Percentiles rank a stretch among this genome's conserved stretches.
These are phyloP conservation scores for Momotus momota DNA, from an alignment of 2,797 vertebrate species.

Conservation along the genomic window DNA sequence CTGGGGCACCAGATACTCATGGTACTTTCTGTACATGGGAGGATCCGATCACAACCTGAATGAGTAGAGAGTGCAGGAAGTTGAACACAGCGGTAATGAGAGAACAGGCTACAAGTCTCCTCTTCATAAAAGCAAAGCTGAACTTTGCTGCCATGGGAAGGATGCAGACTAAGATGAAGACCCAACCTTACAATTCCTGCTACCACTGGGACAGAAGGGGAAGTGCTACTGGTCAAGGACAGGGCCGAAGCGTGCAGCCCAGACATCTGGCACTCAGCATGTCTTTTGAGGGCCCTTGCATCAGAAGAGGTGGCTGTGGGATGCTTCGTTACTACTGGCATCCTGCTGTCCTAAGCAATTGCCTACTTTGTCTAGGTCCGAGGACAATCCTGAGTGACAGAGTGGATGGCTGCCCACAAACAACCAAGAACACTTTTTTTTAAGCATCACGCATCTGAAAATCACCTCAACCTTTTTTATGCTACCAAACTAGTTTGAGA, in stretches of 20 bases:
- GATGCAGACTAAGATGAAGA: background rate
- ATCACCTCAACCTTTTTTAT: background rate
- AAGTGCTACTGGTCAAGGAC: background rate
- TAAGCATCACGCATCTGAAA: background rate
- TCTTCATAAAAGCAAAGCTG: background rate
- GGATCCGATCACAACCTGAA: background rate
- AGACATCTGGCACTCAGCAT: background rate
- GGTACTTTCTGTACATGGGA: background rate
- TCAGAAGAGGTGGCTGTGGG: background rate
- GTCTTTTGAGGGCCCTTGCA: background rate
- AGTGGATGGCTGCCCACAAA: background rate
- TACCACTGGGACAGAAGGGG: background rate
- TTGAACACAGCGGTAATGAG: background rate
- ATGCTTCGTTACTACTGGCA: background rate
- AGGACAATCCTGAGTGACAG: background rate
- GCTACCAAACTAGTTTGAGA: background rate
- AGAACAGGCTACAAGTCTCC: background rate
- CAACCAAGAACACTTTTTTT: background rate
- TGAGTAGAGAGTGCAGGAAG: background rate
- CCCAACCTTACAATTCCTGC: background rate
- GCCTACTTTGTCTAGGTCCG: background rate
- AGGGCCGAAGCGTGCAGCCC: accelerated
- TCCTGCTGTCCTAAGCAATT: background rate
- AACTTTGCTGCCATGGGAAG: background rate
- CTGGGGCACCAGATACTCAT: accelerated